Evolutionary conservation across 1,140 invertebrate species (phyloP), one percentile per base, ranked within the genome.

Genomic region (Theocolax elegans): DNA sequence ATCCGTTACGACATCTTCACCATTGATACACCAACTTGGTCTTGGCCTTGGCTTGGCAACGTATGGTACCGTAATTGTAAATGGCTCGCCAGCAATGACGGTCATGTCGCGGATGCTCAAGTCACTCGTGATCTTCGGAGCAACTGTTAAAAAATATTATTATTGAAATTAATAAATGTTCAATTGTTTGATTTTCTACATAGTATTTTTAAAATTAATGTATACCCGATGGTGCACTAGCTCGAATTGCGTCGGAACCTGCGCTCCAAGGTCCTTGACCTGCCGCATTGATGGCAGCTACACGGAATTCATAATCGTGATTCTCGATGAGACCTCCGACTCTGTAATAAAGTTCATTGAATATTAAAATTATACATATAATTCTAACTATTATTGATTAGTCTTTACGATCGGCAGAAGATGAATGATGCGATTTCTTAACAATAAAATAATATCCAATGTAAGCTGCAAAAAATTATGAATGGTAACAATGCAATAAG

Each of bases 251-350:
- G 76, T 97, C 97, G 10, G 96, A 97, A 68, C 92, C 92, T 66
- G 94, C 92, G 76, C 95, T 97, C 88, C 90, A 99, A 12, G 93
- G 92, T 40, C 97, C 96, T 83, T 96, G 94, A 1, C 96, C 97
- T 29, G 96, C 97, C 40, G 95, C 94, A 85, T 99, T 99, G n/a
- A 97, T 87, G 25, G 97, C 97, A 7, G 95, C 92, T 0, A 99
- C 97, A 65, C 97, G 89, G 89, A 99, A 99, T 82, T 99, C 97
- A 79, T 99, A 99, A 80, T 97, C 94, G 63, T 96, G 94, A 81
- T 98, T 97, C 82, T 98, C 95, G 68, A 95, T 94, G 15, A 99
- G 86, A 71, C 94, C 95, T 51, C 91, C 92, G 13, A 97, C 94
- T 76, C 91, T 90, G 76, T 77, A 87, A 75, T 69, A 53, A 48